Percentiles rank a stretch among this genome's conserved stretches.
Conservation (phyloP, 37 sponge, comb jelly and placozoan species). For the Diacarnus erythraeanus region DNA sequence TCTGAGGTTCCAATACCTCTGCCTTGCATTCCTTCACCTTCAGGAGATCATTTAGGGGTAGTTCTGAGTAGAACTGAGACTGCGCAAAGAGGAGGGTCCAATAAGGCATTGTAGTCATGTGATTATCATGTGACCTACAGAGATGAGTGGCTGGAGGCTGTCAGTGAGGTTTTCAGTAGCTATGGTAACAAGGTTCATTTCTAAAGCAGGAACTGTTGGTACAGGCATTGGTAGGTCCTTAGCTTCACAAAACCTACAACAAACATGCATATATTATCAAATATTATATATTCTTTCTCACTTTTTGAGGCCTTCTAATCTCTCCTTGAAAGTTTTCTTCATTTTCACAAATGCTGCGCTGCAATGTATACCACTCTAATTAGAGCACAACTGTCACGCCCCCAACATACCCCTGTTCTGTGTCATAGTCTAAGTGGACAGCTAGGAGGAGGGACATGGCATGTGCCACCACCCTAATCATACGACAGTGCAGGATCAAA, state of each 20-base stretch:
- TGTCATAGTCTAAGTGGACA: slow-evolving; percentile 33
- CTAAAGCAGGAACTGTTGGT: not conserved
- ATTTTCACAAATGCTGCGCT: slow-evolving; percentile 16
- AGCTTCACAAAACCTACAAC: slow-evolving; percentile 10
- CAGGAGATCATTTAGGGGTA: not conserved
- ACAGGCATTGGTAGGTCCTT: slow-evolving; percentile 18
- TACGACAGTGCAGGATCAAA: not conserved
- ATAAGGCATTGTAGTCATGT: not conserved
- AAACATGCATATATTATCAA: too few species aligned
- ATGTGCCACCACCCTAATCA: slow-evolving; percentile 46
- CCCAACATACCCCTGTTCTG: slow-evolving; percentile 25
- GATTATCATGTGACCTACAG: slow-evolving; percentile 24
- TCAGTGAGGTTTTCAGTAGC: slow-evolving; percentile 25
- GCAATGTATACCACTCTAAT: not conserved
- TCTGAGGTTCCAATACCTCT: slow-evolving; percentile 12
- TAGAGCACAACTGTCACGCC: not conserved
- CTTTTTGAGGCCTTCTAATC: not conserved
- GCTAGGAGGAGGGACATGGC: slow-evolving; percentile 42
- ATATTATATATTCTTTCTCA: not conserved
- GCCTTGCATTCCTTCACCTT: not conserved
- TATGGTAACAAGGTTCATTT: slow-evolving; percentile 18
- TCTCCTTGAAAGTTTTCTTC: slow-evolving; percentile 9
- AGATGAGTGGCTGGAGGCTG: slow-evolving; percentile 34
- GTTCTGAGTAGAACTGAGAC: slow-evolving; percentile 7
- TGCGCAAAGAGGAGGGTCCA: not conserved